phyloP scores from a whole-genome alignment of 2,113 vertebrate genomes.

The Phodopus roborovskii region DNA sequence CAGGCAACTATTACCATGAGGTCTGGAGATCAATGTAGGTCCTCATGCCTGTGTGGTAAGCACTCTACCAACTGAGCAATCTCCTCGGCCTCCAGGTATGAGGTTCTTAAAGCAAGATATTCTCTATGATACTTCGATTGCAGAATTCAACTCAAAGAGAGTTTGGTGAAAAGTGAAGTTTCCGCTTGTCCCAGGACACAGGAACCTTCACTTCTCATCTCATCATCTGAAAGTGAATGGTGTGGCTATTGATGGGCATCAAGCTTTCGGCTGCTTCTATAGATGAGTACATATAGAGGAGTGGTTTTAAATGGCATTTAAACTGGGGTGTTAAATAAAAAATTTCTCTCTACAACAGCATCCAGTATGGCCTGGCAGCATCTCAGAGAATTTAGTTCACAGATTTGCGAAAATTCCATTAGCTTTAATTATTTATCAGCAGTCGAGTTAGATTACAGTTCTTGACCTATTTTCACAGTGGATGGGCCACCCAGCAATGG shows the following conservation, averaged over 20 bases:
- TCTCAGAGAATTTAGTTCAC: constrained; percentile 86
- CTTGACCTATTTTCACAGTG: constrained; percentile 90
- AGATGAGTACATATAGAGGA: neutral
- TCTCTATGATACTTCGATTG: constrained; percentile 39
- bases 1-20: neutral
- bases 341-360: constrained; percentile 83
- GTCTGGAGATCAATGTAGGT: neutral
- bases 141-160: constrained; percentile 66
- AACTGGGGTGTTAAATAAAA: constrained; percentile 87
- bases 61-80: neutral
- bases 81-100: neutral
- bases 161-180: constrained; percentile 69
- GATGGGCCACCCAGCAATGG: constrained; percentile 84
- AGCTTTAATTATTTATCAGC: constrained; percentile 93
- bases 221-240: constrained; percentile 59
- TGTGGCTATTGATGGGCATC: neutral
- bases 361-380: constrained; percentile 79
- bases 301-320: constrained; percentile 82
- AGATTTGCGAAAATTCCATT: constrained; percentile 91
- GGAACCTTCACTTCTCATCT: constrained; percentile 73
- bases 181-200: constrained; percentile 67
- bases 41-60: neutral
- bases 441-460: constrained; percentile 90
- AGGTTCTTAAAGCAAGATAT: constrained; percentile 55
- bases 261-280: constrained; percentile 58